Percentiles rank a stretch among this genome's conserved stretches.
These are phyloP conservation scores for Odontamblyopus rebecca DNA, from an alignment of 2,797 vertebrate genomes.

Conservation along the genomic window DNA sequence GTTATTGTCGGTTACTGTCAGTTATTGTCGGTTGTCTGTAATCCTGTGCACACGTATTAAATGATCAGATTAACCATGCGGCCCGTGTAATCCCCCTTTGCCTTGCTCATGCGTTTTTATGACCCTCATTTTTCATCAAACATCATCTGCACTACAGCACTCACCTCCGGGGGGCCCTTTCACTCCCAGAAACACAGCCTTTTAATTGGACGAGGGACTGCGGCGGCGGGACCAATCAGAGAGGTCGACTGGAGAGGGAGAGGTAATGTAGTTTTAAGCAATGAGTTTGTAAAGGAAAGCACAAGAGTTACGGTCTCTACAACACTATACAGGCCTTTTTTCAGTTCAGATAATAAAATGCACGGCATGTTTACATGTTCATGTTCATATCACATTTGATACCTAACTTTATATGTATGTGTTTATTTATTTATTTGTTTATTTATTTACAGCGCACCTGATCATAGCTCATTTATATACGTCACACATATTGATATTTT, in stretches of 20 bases:
- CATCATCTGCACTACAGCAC: conserved; percentile 74
- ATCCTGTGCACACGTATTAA: neutral
- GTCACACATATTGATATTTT: too few relatives aligned
- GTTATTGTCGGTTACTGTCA: too few relatives aligned
- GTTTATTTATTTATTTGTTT: too few relatives aligned
- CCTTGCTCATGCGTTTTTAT: conserved; percentile 68
- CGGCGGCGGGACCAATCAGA: conserved; percentile 41
- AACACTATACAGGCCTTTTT: too few relatives aligned
- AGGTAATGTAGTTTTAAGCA: conserved; percentile 56
- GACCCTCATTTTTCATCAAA: conserved; percentile 78
- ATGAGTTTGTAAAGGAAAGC: conserved; percentile 42
- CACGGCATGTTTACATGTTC: too few relatives aligned
- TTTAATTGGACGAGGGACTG: conserved; percentile 64
- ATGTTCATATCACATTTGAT: too few relatives aligned
- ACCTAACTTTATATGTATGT: too few relatives aligned
- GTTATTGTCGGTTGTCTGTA: neutral
- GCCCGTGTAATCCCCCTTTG: neutral
- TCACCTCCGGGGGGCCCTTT: conserved; percentile 67
- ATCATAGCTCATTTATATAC: too few relatives aligned
- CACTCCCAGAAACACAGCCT: conserved; percentile 22
- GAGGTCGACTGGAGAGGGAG: conserved; percentile 23
- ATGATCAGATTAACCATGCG: neutral
- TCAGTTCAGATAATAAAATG: too few relatives aligned
- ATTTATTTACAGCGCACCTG: too few relatives aligned
- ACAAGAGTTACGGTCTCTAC: too few relatives aligned